These are phyloP conservation scores for Hirtodrosophila alboralis DNA, from an alignment of 2,888 invertebrate species.

Conservation along the genomic window DNA sequence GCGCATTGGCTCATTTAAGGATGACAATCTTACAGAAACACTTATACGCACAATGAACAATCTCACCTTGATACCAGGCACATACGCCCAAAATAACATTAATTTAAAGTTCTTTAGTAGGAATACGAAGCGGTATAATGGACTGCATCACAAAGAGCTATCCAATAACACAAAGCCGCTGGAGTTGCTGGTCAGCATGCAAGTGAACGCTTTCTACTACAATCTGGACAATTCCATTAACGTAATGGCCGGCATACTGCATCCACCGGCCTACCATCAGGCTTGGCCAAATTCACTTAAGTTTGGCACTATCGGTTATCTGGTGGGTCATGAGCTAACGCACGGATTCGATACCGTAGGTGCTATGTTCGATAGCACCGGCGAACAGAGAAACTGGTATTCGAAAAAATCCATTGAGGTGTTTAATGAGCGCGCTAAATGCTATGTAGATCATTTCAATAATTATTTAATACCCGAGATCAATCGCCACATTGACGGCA, in stretches of 20 bases:
- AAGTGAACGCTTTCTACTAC: constrained; percentile 81
- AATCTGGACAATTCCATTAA: constrained; percentile 81
- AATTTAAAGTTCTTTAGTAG: constrained; percentile 62
- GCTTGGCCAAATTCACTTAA: constrained; percentile 79
- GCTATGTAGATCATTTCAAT: constrained; percentile 75
- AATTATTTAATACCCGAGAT: constrained; percentile 78
- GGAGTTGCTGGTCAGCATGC: constrained; percentile 69
- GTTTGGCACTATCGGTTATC: constrained; percentile 79
- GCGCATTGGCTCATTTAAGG: constrained; percentile 65
- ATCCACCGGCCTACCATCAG: constrained; percentile 78
- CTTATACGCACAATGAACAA: constrained; percentile 66
- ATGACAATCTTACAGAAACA: constrained; percentile 50
- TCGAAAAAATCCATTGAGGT: constrained; percentile 67
- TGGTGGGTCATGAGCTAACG: constrained; percentile 82
- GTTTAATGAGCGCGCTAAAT: constrained; percentile 73
- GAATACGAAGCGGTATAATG: constrained; percentile 66
- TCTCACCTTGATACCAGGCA: constrained; percentile 58
- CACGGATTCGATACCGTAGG: constrained; percentile 81
- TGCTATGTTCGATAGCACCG: constrained; percentile 62
- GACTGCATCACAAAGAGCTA: constrained; percentile 49
- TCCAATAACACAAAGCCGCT: constrained; percentile 65
- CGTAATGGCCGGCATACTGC: constrained; percentile 79
- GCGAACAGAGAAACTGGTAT: constrained; percentile 74
- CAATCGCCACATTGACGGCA: constrained; percentile 77
- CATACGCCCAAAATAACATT: constrained; percentile 65